These are phyloP conservation scores for Pocota personata DNA, from an alignment of 2,888 invertebrate species.

Conservation along the genomic window DNA sequence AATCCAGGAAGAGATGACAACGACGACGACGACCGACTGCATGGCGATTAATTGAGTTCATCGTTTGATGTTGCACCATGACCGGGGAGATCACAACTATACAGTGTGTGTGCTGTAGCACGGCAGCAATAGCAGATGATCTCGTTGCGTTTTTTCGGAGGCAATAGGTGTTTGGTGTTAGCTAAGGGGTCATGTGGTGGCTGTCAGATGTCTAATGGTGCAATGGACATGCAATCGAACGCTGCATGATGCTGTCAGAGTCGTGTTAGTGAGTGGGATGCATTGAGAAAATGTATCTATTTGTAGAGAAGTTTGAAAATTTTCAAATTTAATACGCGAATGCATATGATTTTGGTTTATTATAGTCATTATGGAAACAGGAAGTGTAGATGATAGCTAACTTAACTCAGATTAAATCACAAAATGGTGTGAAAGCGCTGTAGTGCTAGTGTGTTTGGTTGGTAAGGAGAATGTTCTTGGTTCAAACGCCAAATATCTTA, in stretches of 20 bases:
- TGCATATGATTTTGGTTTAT: not conserved
- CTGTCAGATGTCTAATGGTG: conserved; percentile 60
- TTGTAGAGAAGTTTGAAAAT: not conserved
- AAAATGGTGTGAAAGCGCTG: too few relatives aligned
- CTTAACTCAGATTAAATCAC: too few relatives aligned
- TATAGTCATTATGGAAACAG: too few relatives aligned
- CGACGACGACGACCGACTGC: conserved; percentile 5
- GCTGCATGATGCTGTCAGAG: conserved; percentile 19
- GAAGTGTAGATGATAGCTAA: too few relatives aligned
- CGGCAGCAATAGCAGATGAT: conserved; percentile 55
- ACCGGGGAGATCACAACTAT: conserved; percentile 49
- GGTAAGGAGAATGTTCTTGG: too few relatives aligned
- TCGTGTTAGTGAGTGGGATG: conserved; percentile 41
- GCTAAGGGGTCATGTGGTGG: conserved; percentile 55
- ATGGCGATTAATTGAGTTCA: conserved; percentile 72
- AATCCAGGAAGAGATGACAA: conserved; percentile 59
- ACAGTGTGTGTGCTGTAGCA: too few relatives aligned
- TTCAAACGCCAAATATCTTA: too few relatives aligned
- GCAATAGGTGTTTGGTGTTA: conserved; percentile 50
- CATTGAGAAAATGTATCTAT: not conserved
- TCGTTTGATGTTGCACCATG: conserved; percentile 72
- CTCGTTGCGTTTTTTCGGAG: conserved; percentile 65
- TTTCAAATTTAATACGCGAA: not conserved
- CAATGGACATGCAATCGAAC: conserved; percentile 63
- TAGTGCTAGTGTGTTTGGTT: too few relatives aligned